Evolutionary conservation across 1,140 invertebrate genomes (phyloP).

Genomic region (Drosophila santomea): DNA sequence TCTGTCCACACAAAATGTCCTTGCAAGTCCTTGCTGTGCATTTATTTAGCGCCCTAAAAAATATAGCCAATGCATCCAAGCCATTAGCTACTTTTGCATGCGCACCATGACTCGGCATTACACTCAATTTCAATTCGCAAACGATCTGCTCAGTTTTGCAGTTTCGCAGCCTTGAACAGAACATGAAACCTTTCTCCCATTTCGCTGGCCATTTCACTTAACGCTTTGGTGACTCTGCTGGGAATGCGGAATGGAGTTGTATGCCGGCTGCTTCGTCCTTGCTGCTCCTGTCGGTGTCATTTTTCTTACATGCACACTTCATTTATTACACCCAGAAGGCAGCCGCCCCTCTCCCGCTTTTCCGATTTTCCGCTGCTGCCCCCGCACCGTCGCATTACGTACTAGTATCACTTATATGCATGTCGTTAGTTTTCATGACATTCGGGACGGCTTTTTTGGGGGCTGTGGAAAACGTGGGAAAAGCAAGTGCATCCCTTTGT

Average conservation of each 20-base stretch:
- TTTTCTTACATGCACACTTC: slow-evolving; percentile 77
- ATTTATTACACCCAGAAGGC: slow-evolving; percentile 69
- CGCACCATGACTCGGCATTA: slow-evolving; percentile 20
- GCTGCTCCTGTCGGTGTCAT: slow-evolving; percentile 53
- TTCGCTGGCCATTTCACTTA: slow-evolving; percentile 63
- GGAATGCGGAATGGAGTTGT: slow-evolving; percentile 44
- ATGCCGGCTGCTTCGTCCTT: slow-evolving; percentile 33
- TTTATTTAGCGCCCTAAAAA: background rate
- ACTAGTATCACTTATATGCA: slow-evolving; percentile 70
- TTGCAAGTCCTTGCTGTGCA: background rate
- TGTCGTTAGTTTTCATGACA: slow-evolving; percentile 80
- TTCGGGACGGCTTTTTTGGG: slow-evolving; percentile 37
- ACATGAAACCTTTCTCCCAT: background rate
- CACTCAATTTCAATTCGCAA: slow-evolving; percentile 9
- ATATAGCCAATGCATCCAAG: background rate
- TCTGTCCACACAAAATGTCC: background rate
- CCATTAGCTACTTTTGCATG: slow-evolving; percentile 1
- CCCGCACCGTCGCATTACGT: slow-evolving; percentile 46
- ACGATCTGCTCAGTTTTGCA: slow-evolving; percentile 2
- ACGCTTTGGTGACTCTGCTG: slow-evolving; percentile 40
- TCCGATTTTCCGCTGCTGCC: background rate
- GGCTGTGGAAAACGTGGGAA: slow-evolving; percentile 16
- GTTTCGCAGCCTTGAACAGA: background rate
- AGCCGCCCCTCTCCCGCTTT: slow-evolving; percentile 7
- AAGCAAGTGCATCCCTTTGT: slow-evolving; percentile 56